Conservation (phyloP, 1,140 invertebrate genomes). For the Phymastichus coffea region DNA sequence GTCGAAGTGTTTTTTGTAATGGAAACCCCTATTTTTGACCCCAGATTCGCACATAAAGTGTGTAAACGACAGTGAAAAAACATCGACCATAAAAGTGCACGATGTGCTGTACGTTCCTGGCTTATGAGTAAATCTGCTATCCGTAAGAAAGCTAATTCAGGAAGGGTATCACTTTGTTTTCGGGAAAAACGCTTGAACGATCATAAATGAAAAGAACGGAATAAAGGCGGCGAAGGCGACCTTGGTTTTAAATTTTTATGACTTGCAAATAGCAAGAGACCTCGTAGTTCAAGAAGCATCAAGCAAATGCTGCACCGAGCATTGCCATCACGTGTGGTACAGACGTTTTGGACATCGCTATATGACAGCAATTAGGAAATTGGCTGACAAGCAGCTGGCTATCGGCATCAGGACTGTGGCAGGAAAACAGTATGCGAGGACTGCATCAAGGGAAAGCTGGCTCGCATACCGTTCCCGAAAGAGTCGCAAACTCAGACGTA, state of each 20-base stretch:
- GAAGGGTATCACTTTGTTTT: conserved; percentile 36
- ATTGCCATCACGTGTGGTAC: conserved; percentile 24
- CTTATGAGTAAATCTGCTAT: conserved; percentile 37
- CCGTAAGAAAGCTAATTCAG: conserved; percentile 40
- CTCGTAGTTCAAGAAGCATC: not conserved
- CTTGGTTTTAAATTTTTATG: not conserved
- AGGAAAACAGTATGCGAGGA: conserved; percentile 21
- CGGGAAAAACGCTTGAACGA: not conserved
- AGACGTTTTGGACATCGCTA: conserved; percentile 16
- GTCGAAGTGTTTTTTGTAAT: no score
- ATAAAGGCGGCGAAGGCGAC: not conserved
- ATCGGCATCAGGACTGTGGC: not conserved
- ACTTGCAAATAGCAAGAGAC: not conserved
- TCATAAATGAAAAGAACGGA: not conserved
- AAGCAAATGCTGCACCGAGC: not conserved
- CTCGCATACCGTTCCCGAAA: conserved; percentile 25
- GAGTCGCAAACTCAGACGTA: not conserved
- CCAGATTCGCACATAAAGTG: not conserved
- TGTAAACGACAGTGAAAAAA: not conserved
- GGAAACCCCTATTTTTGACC: no score
- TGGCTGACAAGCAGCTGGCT: not conserved
- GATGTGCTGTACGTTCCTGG: conserved; percentile 40
- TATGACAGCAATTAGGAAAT: conserved; percentile 5
- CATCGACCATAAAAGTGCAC: conserved; percentile 16
- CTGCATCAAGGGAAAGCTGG: conserved; percentile 34